Evolutionary conservation across 2,797 vertebrate species (phyloP), one percentile per base, ranked within the genome.

Genomic region (Rhinophrynus dorsalis): DNA sequence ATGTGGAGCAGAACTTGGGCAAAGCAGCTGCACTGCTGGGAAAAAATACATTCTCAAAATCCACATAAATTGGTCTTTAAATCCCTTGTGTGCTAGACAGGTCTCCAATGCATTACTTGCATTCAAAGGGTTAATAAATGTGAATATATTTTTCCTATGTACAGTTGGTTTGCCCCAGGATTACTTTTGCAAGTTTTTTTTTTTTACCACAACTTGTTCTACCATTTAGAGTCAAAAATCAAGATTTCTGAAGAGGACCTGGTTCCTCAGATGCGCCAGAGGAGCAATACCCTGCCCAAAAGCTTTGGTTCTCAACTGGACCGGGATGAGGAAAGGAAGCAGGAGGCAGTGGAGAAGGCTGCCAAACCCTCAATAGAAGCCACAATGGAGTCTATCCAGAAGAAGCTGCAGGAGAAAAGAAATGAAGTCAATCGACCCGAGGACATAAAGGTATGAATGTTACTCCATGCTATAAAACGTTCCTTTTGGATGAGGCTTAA

Each of bases 301-400:
- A 99, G 97, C 84, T 99, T 99, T 0, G 97, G 97, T 68, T 99
- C 97, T 32, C 95, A 96, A 69, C 90, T 99, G 5, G 97, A 98
- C 72, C 96, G 93, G 83, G 96, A 97, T 1, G 89, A 90, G 0
- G 90, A 91, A 26, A 88, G 84, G 79, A 90, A 90, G 57, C 88
- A 76, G 38, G 86, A 93, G 4, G 72, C 81, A 45, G 83, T 90
- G 13, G 94, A 98, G 65, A 97, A 96, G 81, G 85, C 80, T 8
- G 73, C 90, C 2, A 93, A 91, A 79, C 96, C 96, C 6, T 87
- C 94, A 0, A 92, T 94, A 60, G 97, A 98, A 65, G 86, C 74
- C 45, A 98, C 96, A 0, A 87, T 98, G 78, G 97, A 96, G 52
- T 81, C 84, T 0, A 93, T 99, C 61, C 84, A 90, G 77, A 93